Base-by-base conservation (phyloP, 2,888 invertebrate species). In the Metellina segmentata region DNA sequence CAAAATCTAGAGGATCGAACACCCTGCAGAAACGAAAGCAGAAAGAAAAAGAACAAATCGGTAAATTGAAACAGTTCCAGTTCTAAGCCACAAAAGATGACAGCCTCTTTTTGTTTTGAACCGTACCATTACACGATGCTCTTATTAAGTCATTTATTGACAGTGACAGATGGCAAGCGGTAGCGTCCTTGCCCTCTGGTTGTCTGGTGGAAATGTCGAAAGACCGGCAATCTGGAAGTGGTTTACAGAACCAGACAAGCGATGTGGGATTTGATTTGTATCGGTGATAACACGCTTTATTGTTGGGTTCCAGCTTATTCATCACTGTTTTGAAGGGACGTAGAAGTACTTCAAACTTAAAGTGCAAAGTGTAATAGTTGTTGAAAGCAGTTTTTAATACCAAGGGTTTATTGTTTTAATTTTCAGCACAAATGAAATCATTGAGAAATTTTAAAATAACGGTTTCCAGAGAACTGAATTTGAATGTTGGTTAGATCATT, bases 141-240 rank as follows among this genome's bases (percentile, higher is more conserved):
- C 79, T 34, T 53, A 61, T 48, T 79, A 61, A 20, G 34, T 61
- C 34, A 16, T 20, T 19, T 79, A 79, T 34, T 79, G 69, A 79
- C 79, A 79, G 53, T 79, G 79, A 79, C 49, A 34, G 13, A 69
- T 61, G 48, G 20, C 16, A 20, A 79, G 19, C 6, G 13, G 61
- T 11, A 61, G 34, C 79, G 79, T 61, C 61, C 34, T 61, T 61
- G 61, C 79, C 79, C 61, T 16, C 11, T 19, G 49, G 51, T 69
- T 69, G 51, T 9, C 19, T n/a, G 49, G 51, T 11, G 77, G 53
- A 53, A 79, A 69, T 61, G 61, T 61, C 61, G 79, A 61, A 61
- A 79, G 61, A 79, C 34, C 13, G 19, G 61, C 52, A 52, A 11
- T n/a, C 20, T 19, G 34, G 8, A 53, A 16, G 11, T 7, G 19